A percentile compares a stretch with the other conserved stretches of the same genome.
phyloP scores from a whole-genome alignment of 2,797 vertebrate genomes.

The Mionectes olivaceus region DNA sequence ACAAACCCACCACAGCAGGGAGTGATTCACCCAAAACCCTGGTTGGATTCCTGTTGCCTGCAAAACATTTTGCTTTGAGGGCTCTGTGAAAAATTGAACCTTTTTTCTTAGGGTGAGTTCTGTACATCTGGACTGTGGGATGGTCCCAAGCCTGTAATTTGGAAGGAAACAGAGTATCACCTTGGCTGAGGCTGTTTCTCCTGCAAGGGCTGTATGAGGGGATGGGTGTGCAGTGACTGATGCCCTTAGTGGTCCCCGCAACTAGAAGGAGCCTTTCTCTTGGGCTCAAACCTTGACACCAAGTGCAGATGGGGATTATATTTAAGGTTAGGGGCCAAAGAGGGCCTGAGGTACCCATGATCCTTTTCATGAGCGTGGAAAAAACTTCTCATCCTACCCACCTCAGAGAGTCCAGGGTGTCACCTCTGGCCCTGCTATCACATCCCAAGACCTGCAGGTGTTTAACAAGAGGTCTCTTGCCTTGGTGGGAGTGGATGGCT shows the following conservation, averaged over 20 bases:
- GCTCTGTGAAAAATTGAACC: background rate
- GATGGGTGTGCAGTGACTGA: background rate
- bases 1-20: slow-evolving; percentile 2
- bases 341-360: background rate
- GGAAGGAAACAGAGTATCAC: background rate
- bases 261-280: background rate
- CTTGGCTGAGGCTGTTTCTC: slow-evolving; percentile 8
- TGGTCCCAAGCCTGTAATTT: background rate
- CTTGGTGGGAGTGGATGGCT: background rate
- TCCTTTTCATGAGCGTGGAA: background rate
- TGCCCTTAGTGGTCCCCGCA: slow-evolving; percentile 13
- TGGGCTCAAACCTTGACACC: background rate
- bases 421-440: background rate
- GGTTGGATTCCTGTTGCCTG: slow-evolving; percentile 29
- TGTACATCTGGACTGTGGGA: background rate
- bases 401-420: background rate
- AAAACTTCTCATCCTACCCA: background rate
- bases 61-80: background rate
- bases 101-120: background rate
- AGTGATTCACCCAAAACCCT: slow-evolving; percentile 15
- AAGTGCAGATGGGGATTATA: background rate
- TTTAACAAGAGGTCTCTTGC: background rate
- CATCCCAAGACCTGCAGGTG: background rate
- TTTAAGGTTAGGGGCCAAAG: background rate
- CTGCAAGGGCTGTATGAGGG: background rate